phyloP scores from a whole-genome alignment of 2,888 invertebrate genomes.

The Leptopilina drosophilae region DNA sequence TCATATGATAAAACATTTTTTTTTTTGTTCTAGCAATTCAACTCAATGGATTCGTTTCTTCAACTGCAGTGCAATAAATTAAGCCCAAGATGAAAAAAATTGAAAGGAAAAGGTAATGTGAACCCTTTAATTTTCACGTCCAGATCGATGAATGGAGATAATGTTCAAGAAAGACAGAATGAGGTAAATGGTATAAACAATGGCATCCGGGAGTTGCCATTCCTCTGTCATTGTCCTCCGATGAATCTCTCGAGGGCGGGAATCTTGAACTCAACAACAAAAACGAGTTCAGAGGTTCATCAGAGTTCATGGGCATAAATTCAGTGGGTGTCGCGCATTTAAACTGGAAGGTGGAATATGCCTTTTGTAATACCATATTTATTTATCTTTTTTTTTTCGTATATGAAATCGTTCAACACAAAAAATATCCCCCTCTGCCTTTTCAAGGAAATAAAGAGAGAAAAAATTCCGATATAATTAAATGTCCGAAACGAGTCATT shows the following conservation, averaged over 20 bases:
- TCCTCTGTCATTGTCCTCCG: conserved; percentile 58
- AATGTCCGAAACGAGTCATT: conserved; percentile 48
- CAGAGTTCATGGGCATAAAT: conserved; percentile 64
- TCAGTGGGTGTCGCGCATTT: conserved; percentile 56
- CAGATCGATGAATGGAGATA: background rate
- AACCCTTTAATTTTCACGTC: background rate
- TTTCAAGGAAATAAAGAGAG: conserved; percentile 11
- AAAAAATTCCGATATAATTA: conserved; percentile 44
- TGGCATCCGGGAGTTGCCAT: conserved; percentile 51
- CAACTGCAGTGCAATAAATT: too few species aligned
- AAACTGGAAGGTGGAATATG: conserved; percentile 29
- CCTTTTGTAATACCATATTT: too few species aligned
- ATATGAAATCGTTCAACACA: conserved; percentile 1
- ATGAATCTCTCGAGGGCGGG: conserved; percentile 51
- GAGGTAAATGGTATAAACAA: conserved; percentile 14
- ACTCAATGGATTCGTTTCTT: too few species aligned
- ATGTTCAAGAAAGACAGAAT: conserved; percentile 6
- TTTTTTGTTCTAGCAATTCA: too few species aligned
- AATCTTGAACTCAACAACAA: conserved; percentile 55
- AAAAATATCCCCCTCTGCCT: background rate
- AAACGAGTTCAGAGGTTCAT: conserved; percentile 62
- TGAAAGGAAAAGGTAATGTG: background rate
- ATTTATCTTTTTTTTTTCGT: background rate
- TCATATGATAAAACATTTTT: too few species aligned
- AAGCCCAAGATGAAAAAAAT: background rate